Evolutionary conservation across 1,140 invertebrate species (phyloP).

Genomic region (Calosoma granatense): DNA sequence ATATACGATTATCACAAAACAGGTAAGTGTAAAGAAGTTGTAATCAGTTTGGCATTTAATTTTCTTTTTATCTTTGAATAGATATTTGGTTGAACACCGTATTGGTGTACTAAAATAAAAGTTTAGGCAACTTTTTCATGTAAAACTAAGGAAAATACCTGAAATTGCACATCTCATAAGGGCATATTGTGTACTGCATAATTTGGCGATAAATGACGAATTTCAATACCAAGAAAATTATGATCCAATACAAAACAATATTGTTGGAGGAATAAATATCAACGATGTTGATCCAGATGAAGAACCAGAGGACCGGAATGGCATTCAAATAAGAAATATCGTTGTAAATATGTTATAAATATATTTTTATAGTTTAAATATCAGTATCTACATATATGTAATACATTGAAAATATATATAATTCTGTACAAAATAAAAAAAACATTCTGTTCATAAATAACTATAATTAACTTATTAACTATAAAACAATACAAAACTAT

Average conservation of each 20-base stretch:
- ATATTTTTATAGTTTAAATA: too few relatives aligned
- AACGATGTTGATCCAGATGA: neutral
- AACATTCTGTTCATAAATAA: neutral
- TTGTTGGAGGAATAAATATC: neutral
- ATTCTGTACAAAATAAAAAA: neutral
- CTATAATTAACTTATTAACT: neutral
- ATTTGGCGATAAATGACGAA: neutral
- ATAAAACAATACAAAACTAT: neutral
- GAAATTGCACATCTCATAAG: neutral
- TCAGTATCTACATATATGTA: too few relatives aligned
- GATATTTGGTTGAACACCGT: conserved; percentile 18
- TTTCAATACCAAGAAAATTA: neutral
- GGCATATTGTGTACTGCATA: neutral
- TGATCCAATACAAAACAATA: neutral
- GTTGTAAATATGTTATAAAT: too few relatives aligned
- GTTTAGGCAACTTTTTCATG: conserved; percentile 15
- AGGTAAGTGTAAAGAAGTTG: neutral
- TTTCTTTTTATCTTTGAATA: neutral
- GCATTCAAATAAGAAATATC: too few relatives aligned
- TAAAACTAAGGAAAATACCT: conserved; percentile 16
- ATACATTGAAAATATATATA: too few relatives aligned
- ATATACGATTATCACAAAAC: conserved; percentile 14
- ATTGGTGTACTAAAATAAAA: conserved; percentile 16
- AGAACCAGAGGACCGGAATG: too few relatives aligned
- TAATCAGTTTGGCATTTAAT: neutral